These are phyloP conservation scores for Syngnathus rostellatus DNA, from an alignment of 2,797 vertebrate genomes.

Conservation along the genomic window DNA sequence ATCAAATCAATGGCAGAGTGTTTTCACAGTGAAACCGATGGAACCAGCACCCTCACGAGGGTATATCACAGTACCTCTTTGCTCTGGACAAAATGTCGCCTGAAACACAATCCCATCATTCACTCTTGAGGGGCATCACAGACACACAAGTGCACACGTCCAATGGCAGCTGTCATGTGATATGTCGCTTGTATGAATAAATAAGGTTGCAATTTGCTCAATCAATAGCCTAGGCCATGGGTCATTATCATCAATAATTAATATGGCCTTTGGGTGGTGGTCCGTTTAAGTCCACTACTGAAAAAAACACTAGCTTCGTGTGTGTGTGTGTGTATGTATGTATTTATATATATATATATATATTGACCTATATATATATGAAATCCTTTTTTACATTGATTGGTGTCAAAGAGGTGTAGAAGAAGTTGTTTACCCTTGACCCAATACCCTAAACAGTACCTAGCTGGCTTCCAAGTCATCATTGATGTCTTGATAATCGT, in stretches of 20 bases:
- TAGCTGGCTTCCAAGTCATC: conserved; percentile 8
- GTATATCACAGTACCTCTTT: conserved; percentile 23
- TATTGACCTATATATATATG: too few species aligned
- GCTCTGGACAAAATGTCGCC: conserved; percentile 35
- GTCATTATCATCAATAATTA: conserved; percentile 61
- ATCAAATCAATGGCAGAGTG: conserved; percentile 44
- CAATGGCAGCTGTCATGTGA: conserved; percentile 34
- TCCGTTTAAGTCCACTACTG: neutral
- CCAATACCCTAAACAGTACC: neutral
- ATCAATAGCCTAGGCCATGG: conserved; percentile 55
- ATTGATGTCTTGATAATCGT: neutral
- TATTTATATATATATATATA: too few species aligned
- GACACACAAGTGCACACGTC: conserved; percentile 8
- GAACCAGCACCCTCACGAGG: neutral
- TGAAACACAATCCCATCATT: conserved; percentile 48
- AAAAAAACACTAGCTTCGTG: neutral
- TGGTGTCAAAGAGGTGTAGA: conserved; percentile 16
- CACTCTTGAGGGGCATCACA: conserved; percentile 30
- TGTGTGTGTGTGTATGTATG: too few species aligned
- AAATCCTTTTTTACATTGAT: conserved; percentile 17
- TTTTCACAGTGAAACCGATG: neutral
- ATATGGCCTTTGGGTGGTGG: conserved; percentile 6
- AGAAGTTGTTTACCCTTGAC: conserved; percentile 19
- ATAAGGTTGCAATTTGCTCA: conserved; percentile 47
- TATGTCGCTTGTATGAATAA: conserved; percentile 40